A percentile compares a stretch with the other conserved stretches of the same genome.
Evolutionary conservation across 2,888 invertebrate genomes (phyloP).

Genomic region (Ashinkailepas kermadecensis): DNA sequence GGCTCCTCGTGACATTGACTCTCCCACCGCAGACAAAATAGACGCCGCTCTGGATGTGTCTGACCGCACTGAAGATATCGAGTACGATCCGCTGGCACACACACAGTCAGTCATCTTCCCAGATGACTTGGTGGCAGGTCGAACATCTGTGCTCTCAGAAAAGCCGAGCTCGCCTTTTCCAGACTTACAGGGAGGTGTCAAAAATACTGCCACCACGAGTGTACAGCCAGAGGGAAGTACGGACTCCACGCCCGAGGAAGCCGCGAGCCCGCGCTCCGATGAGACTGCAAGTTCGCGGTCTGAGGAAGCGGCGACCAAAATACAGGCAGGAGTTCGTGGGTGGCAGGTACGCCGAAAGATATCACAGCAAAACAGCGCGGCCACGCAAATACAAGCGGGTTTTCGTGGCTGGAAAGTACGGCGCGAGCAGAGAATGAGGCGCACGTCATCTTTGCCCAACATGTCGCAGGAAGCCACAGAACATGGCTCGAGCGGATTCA

Average conservation of each 20-base stretch:
- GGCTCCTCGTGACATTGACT: neutral
- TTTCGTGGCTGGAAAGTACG: constrained; percentile 24
- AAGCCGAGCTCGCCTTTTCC: constrained; percentile 8
- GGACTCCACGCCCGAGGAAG: too few relatives aligned
- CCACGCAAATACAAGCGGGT: constrained; percentile 24
- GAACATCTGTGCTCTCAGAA: neutral
- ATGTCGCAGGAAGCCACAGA: neutral
- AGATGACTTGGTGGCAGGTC: neutral
- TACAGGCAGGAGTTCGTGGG: constrained; percentile 61
- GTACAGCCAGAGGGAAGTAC: too few relatives aligned
- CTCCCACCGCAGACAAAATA: neutral
- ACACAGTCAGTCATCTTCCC: neutral
- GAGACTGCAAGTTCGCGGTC: neutral
- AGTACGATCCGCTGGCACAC: neutral
- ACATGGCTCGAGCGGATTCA: neutral
- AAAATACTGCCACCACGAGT: too few relatives aligned
- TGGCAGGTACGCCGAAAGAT: constrained; percentile 54
- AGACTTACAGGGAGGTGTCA: neutral
- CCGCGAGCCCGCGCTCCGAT: too few relatives aligned
- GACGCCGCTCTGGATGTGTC: constrained; percentile 25
- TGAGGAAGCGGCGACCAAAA: constrained; percentile 49
- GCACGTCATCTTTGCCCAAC: neutral
- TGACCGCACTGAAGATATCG: constrained; percentile 35
- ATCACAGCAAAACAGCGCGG: constrained; percentile 37
- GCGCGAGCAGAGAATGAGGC: neutral